phyloP scores from a whole-genome alignment of 2,888 invertebrate species.

The Dimorphilus gyrociliatus region DNA sequence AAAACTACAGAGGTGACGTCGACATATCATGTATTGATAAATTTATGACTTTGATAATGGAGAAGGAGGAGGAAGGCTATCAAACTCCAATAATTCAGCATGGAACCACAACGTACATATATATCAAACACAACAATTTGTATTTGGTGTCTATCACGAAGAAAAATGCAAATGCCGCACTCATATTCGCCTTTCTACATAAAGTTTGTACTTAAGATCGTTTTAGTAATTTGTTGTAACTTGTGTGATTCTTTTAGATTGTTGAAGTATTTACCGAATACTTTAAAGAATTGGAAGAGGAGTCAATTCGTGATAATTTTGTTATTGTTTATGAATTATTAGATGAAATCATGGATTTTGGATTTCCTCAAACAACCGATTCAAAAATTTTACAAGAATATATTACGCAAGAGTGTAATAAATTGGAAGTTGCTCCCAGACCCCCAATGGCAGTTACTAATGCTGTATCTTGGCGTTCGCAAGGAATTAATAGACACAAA shows the following conservation, averaged over 20 bases:
- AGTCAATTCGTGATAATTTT: conserved; percentile 93
- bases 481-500: conserved; percentile 90
- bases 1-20: conserved; percentile 86
- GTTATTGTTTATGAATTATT: conserved; percentile 90
- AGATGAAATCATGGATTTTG: conserved; percentile 90
- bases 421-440: conserved; percentile 83
- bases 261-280: conserved; percentile 62
- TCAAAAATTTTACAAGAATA: conserved; percentile 85
- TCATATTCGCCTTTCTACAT: conserved; percentile 80
- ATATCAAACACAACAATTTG: conserved; percentile 83
- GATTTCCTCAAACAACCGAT: conserved; percentile 94
- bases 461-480: conserved; percentile 93
- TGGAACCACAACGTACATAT: conserved; percentile 70
- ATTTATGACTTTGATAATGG: conserved; percentile 85
- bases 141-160: conserved; percentile 77
- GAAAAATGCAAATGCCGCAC: conserved; percentile 80
- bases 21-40: conserved; percentile 82
- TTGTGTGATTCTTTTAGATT: not conserved
- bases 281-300: conserved; percentile 91
- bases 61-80: conserved; percentile 81
- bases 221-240: not conserved
- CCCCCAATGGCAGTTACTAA: conserved; percentile 98
- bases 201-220: conserved; percentile 45
- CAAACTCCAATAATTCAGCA: conserved; percentile 73
- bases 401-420: conserved; percentile 93